These are phyloP conservation scores for Poliocrania exsul DNA, from an alignment of 2,797 vertebrate genomes.

Conservation along the genomic window DNA sequence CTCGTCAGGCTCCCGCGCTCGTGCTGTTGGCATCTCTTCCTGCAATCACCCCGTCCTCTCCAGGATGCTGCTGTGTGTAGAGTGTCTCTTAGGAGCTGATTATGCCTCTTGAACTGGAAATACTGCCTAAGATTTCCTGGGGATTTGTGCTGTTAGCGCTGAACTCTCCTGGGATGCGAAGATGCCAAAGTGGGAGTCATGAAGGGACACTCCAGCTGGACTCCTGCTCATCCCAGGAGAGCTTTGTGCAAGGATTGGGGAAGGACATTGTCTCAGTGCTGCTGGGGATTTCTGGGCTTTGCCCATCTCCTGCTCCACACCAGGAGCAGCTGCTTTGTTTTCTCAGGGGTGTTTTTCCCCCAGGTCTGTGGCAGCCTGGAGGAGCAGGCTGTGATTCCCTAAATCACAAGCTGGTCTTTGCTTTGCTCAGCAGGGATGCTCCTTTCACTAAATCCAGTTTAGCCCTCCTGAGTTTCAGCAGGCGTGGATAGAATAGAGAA, in stretches of 20 bases:
- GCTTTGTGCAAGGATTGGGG: background rate
- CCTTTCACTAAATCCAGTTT: background rate
- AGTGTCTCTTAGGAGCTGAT: conserved; percentile 18
- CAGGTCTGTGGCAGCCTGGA: background rate
- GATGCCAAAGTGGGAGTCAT: background rate
- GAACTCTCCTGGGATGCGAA: background rate
- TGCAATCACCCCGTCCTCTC: background rate
- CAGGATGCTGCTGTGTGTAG: background rate
- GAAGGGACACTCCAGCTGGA: background rate
- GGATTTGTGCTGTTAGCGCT: background rate
- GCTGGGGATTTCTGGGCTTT: background rate
- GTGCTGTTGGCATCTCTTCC: background rate
- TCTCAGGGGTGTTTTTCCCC: background rate
- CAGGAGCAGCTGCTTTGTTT: background rate
- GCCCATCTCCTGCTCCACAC: background rate
- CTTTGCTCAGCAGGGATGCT: conserved; percentile 22
- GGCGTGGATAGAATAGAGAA: background rate
- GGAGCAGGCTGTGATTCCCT: background rate
- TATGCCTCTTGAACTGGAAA: background rate
- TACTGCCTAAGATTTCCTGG: background rate
- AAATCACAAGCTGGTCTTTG: background rate
- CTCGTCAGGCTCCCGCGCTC: background rate
- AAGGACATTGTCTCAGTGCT: background rate
- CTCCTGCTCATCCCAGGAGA: background rate
- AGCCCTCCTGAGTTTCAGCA: background rate